phyloP scores from a whole-genome alignment of 2,888 invertebrate genomes.

The Rhagonycha fulva region DNA sequence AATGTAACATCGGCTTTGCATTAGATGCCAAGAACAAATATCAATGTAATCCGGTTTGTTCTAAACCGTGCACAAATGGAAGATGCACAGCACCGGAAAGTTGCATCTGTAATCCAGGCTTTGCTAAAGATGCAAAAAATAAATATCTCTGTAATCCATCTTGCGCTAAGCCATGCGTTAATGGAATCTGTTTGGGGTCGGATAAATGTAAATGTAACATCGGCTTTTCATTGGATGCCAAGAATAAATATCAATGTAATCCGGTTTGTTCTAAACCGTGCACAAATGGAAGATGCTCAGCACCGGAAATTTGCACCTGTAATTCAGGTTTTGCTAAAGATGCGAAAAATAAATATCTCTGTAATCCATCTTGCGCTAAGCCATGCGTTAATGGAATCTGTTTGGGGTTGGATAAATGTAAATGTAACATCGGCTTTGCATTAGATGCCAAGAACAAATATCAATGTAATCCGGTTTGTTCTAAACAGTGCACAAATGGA shows the following conservation, averaged over 20 bases:
- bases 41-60: constrained; percentile 27
- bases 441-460: constrained; percentile 40
- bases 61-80: constrained; percentile 54
- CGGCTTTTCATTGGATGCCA: constrained; percentile 2
- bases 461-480: constrained; percentile 36
- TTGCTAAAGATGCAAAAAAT: constrained; percentile 22
- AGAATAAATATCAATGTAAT: constrained; percentile 23
- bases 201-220: constrained; percentile 32
- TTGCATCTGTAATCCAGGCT: constrained; percentile 32
- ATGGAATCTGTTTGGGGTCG: constrained; percentile 25
- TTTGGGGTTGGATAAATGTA: constrained; percentile 47
- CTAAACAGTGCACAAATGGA: constrained; percentile 33
- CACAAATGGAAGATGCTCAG: constrained; percentile 55
- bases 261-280: constrained; percentile 54
- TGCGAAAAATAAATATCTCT: constrained; percentile 40
- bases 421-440: constrained; percentile 32
- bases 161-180: constrained; percentile 34
- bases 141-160: constrained; percentile 45
- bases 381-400: constrained; percentile 35
- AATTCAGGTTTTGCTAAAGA: constrained; percentile 53
- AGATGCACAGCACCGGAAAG: constrained; percentile 54
- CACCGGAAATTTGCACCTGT: constrained; percentile 52
- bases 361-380: constrained; percentile 52
- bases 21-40: constrained; percentile 22
- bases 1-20: constrained; percentile 31